Conservation (phyloP, 92 coral and sea anemone genomes). For the Palythoa caribaeorum region DNA sequence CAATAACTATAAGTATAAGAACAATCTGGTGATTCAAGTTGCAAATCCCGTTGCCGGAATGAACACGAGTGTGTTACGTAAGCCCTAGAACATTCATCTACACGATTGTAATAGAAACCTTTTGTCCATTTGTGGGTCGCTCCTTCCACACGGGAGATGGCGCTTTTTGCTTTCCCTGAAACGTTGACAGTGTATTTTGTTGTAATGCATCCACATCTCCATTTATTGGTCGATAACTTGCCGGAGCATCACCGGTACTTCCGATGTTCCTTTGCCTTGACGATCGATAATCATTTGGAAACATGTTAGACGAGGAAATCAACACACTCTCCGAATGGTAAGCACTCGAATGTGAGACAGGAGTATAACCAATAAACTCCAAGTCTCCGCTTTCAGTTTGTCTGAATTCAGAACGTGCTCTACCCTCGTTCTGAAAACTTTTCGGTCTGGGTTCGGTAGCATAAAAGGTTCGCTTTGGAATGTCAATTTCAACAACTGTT, state of each 20-base stretch:
- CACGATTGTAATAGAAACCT: slow-evolving; percentile 49
- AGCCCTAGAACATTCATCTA: slow-evolving; percentile 9
- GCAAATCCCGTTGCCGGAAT: neutral
- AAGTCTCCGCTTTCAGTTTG: slow-evolving; percentile 65
- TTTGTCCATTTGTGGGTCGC: slow-evolving; percentile 60
- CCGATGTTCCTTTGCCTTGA: slow-evolving; percentile 67
- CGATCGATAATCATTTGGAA: slow-evolving; percentile 52
- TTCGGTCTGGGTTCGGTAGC: slow-evolving; percentile 28
- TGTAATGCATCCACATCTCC: slow-evolving; percentile 88
- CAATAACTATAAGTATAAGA: neutral
- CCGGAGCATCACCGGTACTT: slow-evolving; percentile 49
- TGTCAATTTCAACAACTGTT: slow-evolving; percentile 70
- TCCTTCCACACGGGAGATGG: slow-evolving; percentile 91
- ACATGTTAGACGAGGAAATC: slow-evolving; percentile 65
- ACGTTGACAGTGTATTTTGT: slow-evolving; percentile 57
- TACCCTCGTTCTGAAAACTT: slow-evolving; percentile 32
- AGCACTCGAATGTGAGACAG: slow-evolving; percentile 35
- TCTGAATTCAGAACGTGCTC: slow-evolving; percentile 75
- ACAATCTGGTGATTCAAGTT: neutral
- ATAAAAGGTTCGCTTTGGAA: slow-evolving; percentile 37
- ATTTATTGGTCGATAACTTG: slow-evolving; percentile 91
- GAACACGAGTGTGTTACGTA: neutral
- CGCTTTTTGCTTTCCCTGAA: slow-evolving; percentile 63
- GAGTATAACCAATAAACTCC: slow-evolving; percentile 56
- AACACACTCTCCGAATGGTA: slow-evolving; percentile 88